Percentiles rank a stretch among this genome's conserved stretches.
phyloP scores from a whole-genome alignment of 1,140 invertebrate species.

The Papilio polyxenes region DNA sequence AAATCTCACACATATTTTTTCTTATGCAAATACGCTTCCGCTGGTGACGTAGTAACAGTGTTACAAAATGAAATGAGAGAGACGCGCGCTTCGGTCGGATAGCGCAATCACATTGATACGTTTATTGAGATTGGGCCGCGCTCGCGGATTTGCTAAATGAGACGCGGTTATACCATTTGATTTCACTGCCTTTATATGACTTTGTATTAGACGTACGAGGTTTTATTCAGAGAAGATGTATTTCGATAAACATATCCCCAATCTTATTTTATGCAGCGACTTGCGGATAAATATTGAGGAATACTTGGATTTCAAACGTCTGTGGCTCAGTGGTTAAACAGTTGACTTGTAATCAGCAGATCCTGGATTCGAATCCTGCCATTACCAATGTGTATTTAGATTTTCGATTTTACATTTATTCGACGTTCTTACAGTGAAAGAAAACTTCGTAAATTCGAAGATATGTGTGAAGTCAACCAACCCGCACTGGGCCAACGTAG shows the following conservation, averaged over 20 bases:
- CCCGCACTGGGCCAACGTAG: too few relatives aligned
- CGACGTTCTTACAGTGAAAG: too few relatives aligned
- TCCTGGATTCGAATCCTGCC: too few relatives aligned
- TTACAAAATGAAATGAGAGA: slow-evolving; percentile 46
- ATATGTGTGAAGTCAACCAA: too few relatives aligned
- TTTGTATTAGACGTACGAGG: slow-evolving; percentile 30
- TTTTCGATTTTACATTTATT: too few relatives aligned
- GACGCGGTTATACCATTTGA: slow-evolving; percentile 43
- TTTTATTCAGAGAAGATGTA: slow-evolving; percentile 10
- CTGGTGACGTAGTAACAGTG: neutral
- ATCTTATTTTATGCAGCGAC: neutral
- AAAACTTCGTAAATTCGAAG: too few relatives aligned
- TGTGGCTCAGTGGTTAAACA: too few relatives aligned
- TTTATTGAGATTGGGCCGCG: slow-evolving; percentile 51
- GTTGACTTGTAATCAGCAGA: too few relatives aligned
- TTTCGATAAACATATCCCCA: neutral
- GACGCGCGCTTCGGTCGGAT: slow-evolving; percentile 43
- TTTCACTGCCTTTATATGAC: slow-evolving; percentile 38
- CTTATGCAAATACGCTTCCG: neutral
- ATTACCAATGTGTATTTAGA: too few relatives aligned
- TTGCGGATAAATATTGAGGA: neutral
- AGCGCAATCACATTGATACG: slow-evolving; percentile 51
- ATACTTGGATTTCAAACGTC: too few relatives aligned
- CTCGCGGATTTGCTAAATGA: slow-evolving; percentile 47
- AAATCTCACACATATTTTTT: too few relatives aligned